Percentiles rank a stretch among this genome's conserved stretches.
phyloP scores from a whole-genome alignment of 2,888 invertebrate genomes.

The Standfussiana lucernea region DNA sequence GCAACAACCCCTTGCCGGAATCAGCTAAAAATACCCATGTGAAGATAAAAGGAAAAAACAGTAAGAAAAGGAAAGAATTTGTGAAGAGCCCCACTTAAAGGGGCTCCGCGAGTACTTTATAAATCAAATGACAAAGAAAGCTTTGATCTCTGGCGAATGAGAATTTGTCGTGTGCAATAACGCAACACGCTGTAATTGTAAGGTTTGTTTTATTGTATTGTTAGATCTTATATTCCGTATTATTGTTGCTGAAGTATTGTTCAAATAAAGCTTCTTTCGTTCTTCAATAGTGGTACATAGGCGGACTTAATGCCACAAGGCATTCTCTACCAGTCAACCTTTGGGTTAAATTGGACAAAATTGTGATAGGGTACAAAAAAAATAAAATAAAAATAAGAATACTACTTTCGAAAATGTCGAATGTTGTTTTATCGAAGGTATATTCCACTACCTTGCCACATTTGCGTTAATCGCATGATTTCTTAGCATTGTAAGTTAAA shows the following conservation, averaged over 20 bases:
- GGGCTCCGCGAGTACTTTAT: constrained; percentile 56
- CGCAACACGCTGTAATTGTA: constrained; percentile 46
- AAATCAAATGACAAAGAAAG: constrained; percentile 67
- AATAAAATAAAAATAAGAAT: no score
- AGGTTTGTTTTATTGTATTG: constrained; percentile 40
- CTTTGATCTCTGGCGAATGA: constrained; percentile 64
- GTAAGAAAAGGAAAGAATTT: constrained; percentile 28
- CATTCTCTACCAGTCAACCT: no score
- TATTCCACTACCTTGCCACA: neutral
- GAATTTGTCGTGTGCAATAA: constrained; percentile 55
- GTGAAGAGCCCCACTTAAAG: constrained; percentile 48
- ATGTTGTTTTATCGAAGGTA: no score
- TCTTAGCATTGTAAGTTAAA: neutral
- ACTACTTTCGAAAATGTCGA: no score
- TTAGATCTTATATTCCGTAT: constrained; percentile 14
- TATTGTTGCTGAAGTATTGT: constrained; percentile 13
- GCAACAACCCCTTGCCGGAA: constrained; percentile 4
- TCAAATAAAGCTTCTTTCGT: neutral
- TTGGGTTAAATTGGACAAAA: no score
- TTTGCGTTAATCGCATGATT: neutral
- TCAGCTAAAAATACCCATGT: constrained; percentile 39
- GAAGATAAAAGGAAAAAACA: constrained; percentile 48
- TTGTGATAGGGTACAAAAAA: no score
- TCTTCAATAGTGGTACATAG: no score
- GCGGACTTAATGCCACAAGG: no score